These are phyloP conservation scores for Delia radicum DNA, from an alignment of 1,140 invertebrate genomes.

Conservation along the genomic window DNA sequence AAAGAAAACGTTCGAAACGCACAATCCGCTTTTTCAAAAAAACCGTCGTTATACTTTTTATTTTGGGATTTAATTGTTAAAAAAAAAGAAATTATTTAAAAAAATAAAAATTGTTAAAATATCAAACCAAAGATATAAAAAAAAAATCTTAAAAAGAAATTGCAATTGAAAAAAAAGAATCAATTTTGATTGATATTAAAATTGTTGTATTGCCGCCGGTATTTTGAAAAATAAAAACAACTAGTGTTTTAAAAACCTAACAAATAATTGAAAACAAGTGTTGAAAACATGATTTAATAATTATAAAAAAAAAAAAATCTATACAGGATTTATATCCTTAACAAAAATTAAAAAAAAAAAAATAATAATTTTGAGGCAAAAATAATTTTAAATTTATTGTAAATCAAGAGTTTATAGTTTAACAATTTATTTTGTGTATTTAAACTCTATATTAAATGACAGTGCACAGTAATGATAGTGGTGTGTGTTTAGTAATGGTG, in stretches of 20 bases:
- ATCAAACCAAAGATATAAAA: slow-evolving; percentile 3
- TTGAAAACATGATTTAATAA: not conserved
- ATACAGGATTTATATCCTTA: not conserved
- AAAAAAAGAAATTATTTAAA: not conserved
- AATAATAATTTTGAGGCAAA: not conserved
- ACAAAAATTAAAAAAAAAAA: not conserved
- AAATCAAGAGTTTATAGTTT: not conserved
- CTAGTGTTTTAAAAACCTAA: not conserved
- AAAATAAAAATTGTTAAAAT: not conserved
- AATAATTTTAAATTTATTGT: not conserved
- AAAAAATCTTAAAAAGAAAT: not conserved
- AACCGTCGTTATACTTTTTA: not conserved
- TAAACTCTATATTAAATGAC: slow-evolving; percentile 45
- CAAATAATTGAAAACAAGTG: too few relatives aligned
- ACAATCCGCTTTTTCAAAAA: not conserved
- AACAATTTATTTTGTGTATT: not conserved
- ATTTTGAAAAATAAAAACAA: not conserved
- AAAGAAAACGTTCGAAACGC: not conserved
- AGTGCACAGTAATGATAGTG: slow-evolving; percentile 56
- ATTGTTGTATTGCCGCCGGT: not conserved
- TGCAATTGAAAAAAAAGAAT: not conserved
- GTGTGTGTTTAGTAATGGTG: slow-evolving; percentile 57
- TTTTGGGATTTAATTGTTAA: not conserved
- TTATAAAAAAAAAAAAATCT: not conserved
- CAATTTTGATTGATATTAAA: too few relatives aligned